phyloP scores from a whole-genome alignment of 1,140 invertebrate genomes.

The Hormaphis cornu region DNA sequence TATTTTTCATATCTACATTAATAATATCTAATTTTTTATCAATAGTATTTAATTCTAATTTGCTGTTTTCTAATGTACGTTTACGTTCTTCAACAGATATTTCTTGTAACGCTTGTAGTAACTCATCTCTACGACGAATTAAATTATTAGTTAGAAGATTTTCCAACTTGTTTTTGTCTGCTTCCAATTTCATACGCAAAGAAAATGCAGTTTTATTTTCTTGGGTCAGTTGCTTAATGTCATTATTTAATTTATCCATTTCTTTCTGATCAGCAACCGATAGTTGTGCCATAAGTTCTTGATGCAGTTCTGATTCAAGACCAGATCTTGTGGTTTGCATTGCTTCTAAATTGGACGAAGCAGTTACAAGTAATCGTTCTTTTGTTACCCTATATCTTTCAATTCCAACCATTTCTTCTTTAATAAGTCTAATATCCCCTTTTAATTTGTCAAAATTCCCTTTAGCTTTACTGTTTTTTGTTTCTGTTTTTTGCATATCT shows the following conservation, averaged over 20 bases:
- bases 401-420: constrained; percentile 84
- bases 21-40: constrained; percentile 76
- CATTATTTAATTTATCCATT: constrained; percentile 90
- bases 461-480: constrained; percentile 92
- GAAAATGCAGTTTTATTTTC: constrained; percentile 95
- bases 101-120: constrained; percentile 78
- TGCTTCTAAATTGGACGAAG: constrained; percentile 84
- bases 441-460: constrained; percentile 95
- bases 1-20: constrained; percentile 65
- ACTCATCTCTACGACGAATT: constrained; percentile 74
- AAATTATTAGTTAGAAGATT: constrained; percentile 95
- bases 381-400: constrained; percentile 84
- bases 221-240: constrained; percentile 82
- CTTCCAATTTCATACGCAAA: constrained; percentile 88
- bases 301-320: constrained; percentile 82
- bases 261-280: constrained; percentile 58
- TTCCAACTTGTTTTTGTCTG: constrained; percentile 95
- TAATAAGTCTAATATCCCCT: constrained; percentile 91
- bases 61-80: constrained; percentile 72
- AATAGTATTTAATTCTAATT: constrained; percentile 64
- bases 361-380: constrained; percentile 81
- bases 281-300: constrained; percentile 72
- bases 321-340: constrained; percentile 93
- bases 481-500: constrained; percentile 95
- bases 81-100: constrained; percentile 91